Evolutionary conservation across 2,888 invertebrate species (phyloP).

Genomic region (Dryomyza anilis): DNA sequence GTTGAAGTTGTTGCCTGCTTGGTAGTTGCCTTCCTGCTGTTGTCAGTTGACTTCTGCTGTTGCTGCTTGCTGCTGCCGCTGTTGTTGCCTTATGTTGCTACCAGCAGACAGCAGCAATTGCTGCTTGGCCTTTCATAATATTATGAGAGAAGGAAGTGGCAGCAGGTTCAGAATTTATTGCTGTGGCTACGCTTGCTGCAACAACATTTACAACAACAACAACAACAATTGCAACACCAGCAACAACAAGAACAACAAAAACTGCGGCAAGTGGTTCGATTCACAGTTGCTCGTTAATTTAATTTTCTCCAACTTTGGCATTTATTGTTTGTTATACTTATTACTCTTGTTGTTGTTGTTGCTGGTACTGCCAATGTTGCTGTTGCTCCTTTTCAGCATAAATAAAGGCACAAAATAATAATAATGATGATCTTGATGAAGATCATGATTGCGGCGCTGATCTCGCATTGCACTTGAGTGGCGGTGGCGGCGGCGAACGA

Average conservation of each 20-base stretch:
- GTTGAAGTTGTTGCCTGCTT: conserved; percentile 23
- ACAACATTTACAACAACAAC: neutral
- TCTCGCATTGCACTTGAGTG: too few relatives aligned
- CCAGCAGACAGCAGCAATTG: conserved; percentile 39
- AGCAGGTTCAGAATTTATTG: conserved; percentile 30
- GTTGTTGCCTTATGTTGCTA: conserved; percentile 1
- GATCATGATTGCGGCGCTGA: neutral
- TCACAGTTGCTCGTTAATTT: conserved; percentile 39
- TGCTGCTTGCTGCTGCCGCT: conserved; percentile 36
- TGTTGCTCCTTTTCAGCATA: too few relatives aligned
- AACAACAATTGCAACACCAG: conserved; percentile 8
- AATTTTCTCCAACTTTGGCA: conserved; percentile 44
- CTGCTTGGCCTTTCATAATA: conserved; percentile 33
- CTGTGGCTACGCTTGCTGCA: too few relatives aligned
- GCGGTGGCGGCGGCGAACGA: neutral
- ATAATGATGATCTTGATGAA: conserved; percentile 1
- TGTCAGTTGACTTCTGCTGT: conserved; percentile 14
- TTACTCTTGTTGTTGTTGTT: conserved; percentile 23
- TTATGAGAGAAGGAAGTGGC: conserved; percentile 29
- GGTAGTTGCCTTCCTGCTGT: neutral
- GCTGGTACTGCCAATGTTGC: too few relatives aligned
- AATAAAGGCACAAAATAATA: conserved; percentile 15
- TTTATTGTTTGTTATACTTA: conserved; percentile 40
- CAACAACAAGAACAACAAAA: neutral
- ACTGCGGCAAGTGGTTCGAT: conserved; percentile 12